Base-by-base conservation (phyloP, 1,140 invertebrate genomes). In the Campoletis sonorensis region DNA sequence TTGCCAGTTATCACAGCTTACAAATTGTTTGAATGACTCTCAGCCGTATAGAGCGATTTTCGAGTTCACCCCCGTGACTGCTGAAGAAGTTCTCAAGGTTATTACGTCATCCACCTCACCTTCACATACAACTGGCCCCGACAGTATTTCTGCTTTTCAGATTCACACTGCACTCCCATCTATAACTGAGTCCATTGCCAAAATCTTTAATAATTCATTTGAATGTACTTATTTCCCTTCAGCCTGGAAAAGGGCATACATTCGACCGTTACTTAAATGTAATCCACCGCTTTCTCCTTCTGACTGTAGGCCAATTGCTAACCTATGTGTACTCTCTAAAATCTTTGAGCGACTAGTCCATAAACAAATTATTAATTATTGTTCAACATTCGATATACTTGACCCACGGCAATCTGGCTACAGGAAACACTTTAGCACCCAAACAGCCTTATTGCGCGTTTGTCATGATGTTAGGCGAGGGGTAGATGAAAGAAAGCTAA, bases 331-430 rank as follows among this genome's bases (percentile, higher is more conserved):
- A 21, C 7, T 58, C 4, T 58, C 54, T 1, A 58, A 58, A 21
- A 4, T 58, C 2, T 10, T 58, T 1, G 54, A 58, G 21, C 54
- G 54, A 18, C 8, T n/a, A 7, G 18, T 58, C 5, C 54, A 5
- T 4, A 13, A n/a, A 8, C 5, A 23, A 1, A 8, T 18, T 21
- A 23, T 10, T 13, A 4, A 8, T 58, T 23, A 5, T n/a, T 23
- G 4, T 1, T n/a, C 1, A 18, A 10, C 13, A 45, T 10, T 45
- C 1, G n/a, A n/a, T n/a, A n/a, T 58, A 1, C n/a, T 81, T 18
- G 67, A 81, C 26, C 54, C 23, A 1, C 45, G 33, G 26, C 84
- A 85, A 30, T 82, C 80, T 33, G 81, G 84, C 8, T 85, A 79
- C 49, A 21, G 83, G 18, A 45, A 54, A 18, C 61, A 77, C 16